Evolutionary conservation across 2,113 vertebrate genomes (phyloP), one percentile per base, ranked within the genome.

Genomic region (Vulpes ferrilata): DNA sequence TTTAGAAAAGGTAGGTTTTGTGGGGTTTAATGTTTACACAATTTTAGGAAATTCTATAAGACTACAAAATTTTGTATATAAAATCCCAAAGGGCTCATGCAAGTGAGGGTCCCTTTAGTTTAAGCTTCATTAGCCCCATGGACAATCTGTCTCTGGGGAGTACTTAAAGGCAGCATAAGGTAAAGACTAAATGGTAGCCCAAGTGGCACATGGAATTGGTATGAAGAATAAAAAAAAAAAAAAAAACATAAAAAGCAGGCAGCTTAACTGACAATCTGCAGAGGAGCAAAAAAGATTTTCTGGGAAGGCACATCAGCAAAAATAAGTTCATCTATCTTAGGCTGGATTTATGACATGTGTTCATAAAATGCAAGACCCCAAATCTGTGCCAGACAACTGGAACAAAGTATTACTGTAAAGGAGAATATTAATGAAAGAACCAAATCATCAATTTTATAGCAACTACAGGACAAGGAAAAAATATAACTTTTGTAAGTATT

Each of bases 401-500:
- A 88, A 87, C 30, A 96, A 48, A 92, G 35, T 32, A 85, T 64
- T 83, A 64, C 53, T 89, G 73, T 13, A 83, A 89, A 87, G 60
- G 32, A 12, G 38, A 51, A 84, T 74, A 5, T 69, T 82, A 96
- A 88, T 84, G 78, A 65, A 95, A 86, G 43, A 94, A 67, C n/a
- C 53, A 95, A 93, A 88, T 64, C 35, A 88, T 11, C 60, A 43
- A 90, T 92, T 96, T 93, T 93, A 86, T 80, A 84, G 76, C n/a
- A 95, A 62, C 43, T 93, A n/a, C 2, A 88, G 27, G 32, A 85
- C 38, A 96, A 73, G 13, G 30, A 84, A 94, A 11, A 94, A 62
- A 35, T 48, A 71, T 13, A 90, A 35, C 67, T 91, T 85, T 84
- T 83, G 91, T 76, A 83, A 93, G 73, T 80, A 59, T 59, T 92